These are phyloP conservation scores for Eulemur rubriventer DNA, from an alignment of 2,797 vertebrate species.

Conservation along the genomic window DNA sequence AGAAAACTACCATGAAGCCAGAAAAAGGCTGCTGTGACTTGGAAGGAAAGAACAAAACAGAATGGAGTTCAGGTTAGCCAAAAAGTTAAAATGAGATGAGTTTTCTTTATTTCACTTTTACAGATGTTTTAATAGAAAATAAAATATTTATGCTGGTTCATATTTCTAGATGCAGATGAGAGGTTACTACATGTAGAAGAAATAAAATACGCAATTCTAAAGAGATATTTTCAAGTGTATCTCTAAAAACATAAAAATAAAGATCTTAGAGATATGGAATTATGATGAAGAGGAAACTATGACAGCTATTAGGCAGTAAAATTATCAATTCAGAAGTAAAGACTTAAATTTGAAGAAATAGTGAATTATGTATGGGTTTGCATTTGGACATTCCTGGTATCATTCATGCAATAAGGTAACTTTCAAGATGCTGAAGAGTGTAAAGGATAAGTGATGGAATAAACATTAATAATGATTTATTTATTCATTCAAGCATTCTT, in stretches of 20 bases:
- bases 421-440: not conserved
- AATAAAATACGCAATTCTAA: not conserved
- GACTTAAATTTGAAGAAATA: not conserved
- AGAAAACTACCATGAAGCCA: not conserved
- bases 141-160: not conserved
- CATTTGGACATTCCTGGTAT: not conserved
- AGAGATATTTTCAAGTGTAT: not conserved
- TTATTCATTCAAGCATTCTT: not conserved
- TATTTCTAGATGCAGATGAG: not conserved
- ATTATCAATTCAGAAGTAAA: not conserved
- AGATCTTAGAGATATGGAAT: not conserved
- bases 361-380: not conserved
- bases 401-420: not conserved
- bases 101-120: not conserved
- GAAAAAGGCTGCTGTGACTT: not conserved
- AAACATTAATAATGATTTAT: not conserved
- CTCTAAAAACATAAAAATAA: not conserved
- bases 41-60: not conserved
- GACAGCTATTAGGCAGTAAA: not conserved
- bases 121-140: not conserved
- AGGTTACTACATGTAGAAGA: not conserved
- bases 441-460: conserved; percentile 11
- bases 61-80: not conserved
- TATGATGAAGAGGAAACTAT: not conserved
- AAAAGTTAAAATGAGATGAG: not conserved